A percentile compares a stretch with the other conserved stretches of the same genome.
These are phyloP conservation scores for Anagrus nilaparvatae DNA, from an alignment of 1,140 invertebrate species.

Conservation along the genomic window DNA sequence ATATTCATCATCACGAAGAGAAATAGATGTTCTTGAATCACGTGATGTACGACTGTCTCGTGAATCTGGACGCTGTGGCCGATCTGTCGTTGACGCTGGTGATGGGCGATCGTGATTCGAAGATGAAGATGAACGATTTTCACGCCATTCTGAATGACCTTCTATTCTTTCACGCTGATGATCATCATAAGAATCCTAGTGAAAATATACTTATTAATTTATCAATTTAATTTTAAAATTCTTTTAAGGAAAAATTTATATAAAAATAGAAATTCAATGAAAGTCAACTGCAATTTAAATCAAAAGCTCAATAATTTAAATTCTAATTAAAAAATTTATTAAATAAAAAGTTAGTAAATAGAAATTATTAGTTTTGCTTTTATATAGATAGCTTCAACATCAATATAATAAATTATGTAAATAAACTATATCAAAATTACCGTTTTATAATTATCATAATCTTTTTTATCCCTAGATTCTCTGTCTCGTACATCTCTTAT, in stretches of 20 bases:
- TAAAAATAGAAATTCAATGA: no score
- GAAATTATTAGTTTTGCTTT: no score
- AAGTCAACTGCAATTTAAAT: no score
- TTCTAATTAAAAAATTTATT: no score
- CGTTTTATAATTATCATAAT: conserved; percentile 36
- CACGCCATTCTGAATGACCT: conserved; percentile 25
- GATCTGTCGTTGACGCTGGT: conserved; percentile 35
- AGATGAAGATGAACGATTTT: conserved; percentile 23
- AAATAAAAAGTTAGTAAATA: no score
- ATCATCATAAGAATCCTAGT: conserved; percentile 44
- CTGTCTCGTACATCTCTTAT: conserved; percentile 25
- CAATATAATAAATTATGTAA: not conserved
- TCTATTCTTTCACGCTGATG: conserved; percentile 16
- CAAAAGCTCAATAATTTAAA: no score
- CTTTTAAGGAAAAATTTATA: not conserved
- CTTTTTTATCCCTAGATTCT: conserved; percentile 32
- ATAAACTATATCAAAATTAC: conserved; percentile 16
- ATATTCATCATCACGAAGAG: conserved; percentile 35
- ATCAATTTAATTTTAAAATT: not conserved
- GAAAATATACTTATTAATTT: conserved; percentile 11
- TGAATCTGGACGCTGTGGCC: conserved; percentile 50
- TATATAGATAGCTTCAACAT: no score
- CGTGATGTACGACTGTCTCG: conserved; percentile 46
- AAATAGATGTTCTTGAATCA: conserved; percentile 45
- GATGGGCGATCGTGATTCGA: conserved; percentile 18